Percentiles rank a stretch among this genome's conserved stretches.
phyloP scores from a whole-genome alignment of 2,888 invertebrate genomes.

The Sesia apiformis region DNA sequence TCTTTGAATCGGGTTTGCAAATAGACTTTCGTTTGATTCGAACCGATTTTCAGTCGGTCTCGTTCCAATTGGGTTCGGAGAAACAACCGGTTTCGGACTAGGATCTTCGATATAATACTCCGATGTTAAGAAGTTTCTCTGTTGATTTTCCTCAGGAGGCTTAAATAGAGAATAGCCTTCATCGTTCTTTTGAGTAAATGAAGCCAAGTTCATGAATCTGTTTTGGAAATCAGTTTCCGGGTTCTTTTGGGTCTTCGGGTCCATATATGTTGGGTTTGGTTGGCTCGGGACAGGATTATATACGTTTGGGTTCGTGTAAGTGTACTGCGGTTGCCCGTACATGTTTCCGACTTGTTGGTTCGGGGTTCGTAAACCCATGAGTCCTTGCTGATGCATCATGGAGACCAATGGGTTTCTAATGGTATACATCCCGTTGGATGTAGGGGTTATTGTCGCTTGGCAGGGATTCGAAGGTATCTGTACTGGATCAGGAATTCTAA shows the following conservation, averaged over 20 bases:
- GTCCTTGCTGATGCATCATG: slow-evolving; percentile 59
- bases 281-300: slow-evolving; percentile 24
- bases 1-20: slow-evolving; percentile 38
- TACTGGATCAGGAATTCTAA: slow-evolving; percentile 58
- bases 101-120: slow-evolving; percentile 40
- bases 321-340: slow-evolving; percentile 37
- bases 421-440: slow-evolving; percentile 84
- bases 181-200: slow-evolving; percentile 62
- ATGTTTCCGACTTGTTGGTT: slow-evolving; percentile 28
- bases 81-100: slow-evolving; percentile 43
- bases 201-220: slow-evolving; percentile 52
- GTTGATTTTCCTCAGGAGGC: slow-evolving; percentile 40
- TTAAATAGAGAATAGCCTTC: slow-evolving; percentile 65
- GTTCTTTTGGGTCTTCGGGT: slow-evolving; percentile 19
- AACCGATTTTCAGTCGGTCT: slow-evolving; percentile 32
- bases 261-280: slow-evolving; percentile 19
- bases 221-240: slow-evolving; percentile 33
- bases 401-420: slow-evolving; percentile 83
- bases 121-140: slow-evolving; percentile 40
- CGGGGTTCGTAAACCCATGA: slow-evolving; percentile 37
- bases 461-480: slow-evolving; percentile 65
- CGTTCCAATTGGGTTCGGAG: slow-evolving; percentile 62
- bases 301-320: slow-evolving; percentile 41
- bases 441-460: slow-evolving; percentile 68
- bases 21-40: slow-evolving; percentile 36